Conservation (phyloP, 2,797 vertebrate genomes). For the Cirrhinus molitorella region DNA sequence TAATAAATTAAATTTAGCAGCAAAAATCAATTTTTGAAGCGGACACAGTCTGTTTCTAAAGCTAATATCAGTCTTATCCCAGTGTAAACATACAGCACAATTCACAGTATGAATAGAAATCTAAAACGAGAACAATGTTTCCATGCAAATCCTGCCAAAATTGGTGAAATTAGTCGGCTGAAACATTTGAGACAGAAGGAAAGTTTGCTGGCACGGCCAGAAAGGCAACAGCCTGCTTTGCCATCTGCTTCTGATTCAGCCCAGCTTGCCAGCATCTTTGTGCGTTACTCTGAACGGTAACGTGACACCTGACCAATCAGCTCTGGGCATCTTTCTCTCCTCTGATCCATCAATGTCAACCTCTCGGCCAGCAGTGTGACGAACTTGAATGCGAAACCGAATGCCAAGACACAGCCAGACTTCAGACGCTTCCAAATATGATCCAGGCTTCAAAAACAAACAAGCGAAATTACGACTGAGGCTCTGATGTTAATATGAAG, state of each 20-base stretch:
- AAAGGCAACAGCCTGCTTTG: slow-evolving; percentile 63
- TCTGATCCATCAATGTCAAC: slow-evolving; percentile 63
- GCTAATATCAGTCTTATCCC: neutral
- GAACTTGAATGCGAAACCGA: slow-evolving; percentile 47
- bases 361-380: slow-evolving; percentile 54
- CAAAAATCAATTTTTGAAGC: neutral
- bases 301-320: slow-evolving; percentile 67
- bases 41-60: slow-evolving; percentile 15
- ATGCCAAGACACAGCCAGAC: slow-evolving; percentile 21
- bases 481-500: slow-evolving; percentile 18
- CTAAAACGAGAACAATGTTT: slow-evolving; percentile 28
- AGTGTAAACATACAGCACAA: slow-evolving; percentile 34
- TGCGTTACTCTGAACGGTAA: slow-evolving; percentile 64
- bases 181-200: slow-evolving; percentile 58
- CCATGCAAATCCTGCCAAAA: slow-evolving; percentile 58
- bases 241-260: slow-evolving; percentile 75
- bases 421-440: slow-evolving; percentile 29
- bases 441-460: slow-evolving; percentile 39
- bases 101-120: slow-evolving; percentile 18
- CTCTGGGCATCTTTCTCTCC: slow-evolving; percentile 63
- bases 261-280: slow-evolving; percentile 66
- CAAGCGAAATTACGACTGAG: slow-evolving; percentile 17
- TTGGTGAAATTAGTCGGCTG: slow-evolving; percentile 53
- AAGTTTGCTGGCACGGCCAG: slow-evolving; percentile 64
- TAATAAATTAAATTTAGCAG: slow-evolving; percentile 3